A percentile compares a stretch with the other conserved stretches of the same genome.
Evolutionary conservation across 92 coral and sea anemone species (phyloP).

Genomic region (Galaxea fascicularis): DNA sequence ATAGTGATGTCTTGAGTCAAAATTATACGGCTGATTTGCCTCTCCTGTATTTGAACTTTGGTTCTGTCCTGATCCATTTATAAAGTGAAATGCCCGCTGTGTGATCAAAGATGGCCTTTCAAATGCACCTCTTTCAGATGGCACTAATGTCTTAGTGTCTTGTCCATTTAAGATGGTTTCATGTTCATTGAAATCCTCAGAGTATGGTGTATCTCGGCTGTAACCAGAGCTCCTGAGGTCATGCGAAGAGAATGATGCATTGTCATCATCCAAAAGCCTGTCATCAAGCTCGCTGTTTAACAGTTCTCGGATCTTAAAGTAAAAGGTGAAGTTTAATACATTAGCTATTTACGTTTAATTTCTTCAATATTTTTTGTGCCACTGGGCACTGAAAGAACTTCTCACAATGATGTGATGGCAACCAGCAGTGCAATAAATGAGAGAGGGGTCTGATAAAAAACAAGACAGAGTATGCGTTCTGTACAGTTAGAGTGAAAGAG

Average conservation of each 20-base stretch:
- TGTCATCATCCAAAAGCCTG: constrained; percentile 92
- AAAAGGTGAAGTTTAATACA: neutral
- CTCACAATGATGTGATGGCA: too few relatives aligned
- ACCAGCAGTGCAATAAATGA: too few relatives aligned
- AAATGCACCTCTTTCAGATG: constrained; percentile 78
- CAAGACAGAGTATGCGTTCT: too few relatives aligned
- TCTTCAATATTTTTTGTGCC: too few relatives aligned
- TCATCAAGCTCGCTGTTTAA: constrained; percentile 92
- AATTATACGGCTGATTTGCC: neutral
- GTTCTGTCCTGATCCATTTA: constrained; percentile 34
- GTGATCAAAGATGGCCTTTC: constrained; percentile 85
- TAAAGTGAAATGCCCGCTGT: constrained; percentile 65
- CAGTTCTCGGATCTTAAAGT: constrained; percentile 83
- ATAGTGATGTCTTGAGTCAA: constrained; percentile 15
- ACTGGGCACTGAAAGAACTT: too few relatives aligned
- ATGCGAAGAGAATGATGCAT: constrained; percentile 94
- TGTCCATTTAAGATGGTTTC: constrained; percentile 24
- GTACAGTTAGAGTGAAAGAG: too few relatives aligned
- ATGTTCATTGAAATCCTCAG: constrained; percentile 67
- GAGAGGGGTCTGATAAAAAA: too few relatives aligned
- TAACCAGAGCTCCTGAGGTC: constrained; percentile 86
- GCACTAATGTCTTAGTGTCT: constrained; percentile 20
- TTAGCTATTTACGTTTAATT: too few relatives aligned
- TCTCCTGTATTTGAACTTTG: constrained; percentile 9
- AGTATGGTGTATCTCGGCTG: constrained; percentile 83